A percentile compares a stretch with the other conserved stretches of the same genome.
Conservation (phyloP, 2,888 invertebrate species). For the Macrophya annulata region DNA sequence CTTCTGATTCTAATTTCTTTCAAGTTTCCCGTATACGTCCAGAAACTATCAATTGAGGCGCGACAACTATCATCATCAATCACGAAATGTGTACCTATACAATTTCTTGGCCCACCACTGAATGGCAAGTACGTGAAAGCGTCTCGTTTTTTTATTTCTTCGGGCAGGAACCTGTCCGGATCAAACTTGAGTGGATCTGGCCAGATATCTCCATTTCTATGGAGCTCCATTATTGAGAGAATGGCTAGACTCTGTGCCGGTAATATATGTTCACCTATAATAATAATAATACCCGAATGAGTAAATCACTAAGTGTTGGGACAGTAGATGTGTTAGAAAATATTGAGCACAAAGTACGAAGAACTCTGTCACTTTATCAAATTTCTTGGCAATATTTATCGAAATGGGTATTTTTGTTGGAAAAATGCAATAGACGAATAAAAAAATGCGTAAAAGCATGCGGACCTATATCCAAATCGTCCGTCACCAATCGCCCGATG, state of each 20-base stretch:
- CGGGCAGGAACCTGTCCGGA: constrained; percentile 70
- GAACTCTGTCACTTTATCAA: neutral
- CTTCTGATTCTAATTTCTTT: constrained; percentile 27
- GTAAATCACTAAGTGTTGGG: no score
- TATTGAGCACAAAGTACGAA: neutral
- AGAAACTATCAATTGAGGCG: neutral
- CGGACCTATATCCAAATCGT: constrained; percentile 78
- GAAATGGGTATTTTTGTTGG: neutral
- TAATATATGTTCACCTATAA: constrained; percentile 61
- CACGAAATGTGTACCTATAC: constrained; percentile 63
- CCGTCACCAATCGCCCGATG: constrained; percentile 79
- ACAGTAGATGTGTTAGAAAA: neutral
- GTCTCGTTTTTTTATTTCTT: constrained; percentile 65
- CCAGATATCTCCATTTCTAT: constrained; percentile 66
- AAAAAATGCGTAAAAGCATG: neutral
- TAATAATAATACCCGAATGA: no score
- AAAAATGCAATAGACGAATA: neutral
- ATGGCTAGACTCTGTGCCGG: constrained; percentile 63
- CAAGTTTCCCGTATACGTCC: neutral
- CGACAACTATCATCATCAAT: neutral
- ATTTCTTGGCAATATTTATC: neutral
- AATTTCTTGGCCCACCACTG: constrained; percentile 67
- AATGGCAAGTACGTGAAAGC: constrained; percentile 67
- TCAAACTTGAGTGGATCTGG: constrained; percentile 67
- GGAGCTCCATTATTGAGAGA: constrained; percentile 63